Evolutionary conservation across 1,140 invertebrate species (phyloP), one percentile per base, ranked within the genome.

Genomic region (Dinothrombium tinctorium): DNA sequence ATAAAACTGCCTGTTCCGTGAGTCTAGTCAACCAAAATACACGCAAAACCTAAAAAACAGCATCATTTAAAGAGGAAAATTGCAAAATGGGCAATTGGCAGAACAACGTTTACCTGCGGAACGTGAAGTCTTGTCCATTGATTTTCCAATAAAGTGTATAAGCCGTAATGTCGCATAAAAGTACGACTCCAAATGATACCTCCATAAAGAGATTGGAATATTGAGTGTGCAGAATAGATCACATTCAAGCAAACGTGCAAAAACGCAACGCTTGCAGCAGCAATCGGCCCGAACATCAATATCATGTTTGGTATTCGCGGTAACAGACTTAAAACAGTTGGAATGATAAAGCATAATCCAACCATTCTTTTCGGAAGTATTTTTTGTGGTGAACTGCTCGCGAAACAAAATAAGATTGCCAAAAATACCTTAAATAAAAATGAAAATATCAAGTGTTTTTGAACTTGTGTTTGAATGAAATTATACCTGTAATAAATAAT

Each of bases 91-190:
- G n/a, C n/a, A n/a, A n/a, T n/a, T n/a, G n/a, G n/a, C n/a, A n/a
- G n/a, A n/a, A n/a, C n/a, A n/a, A n/a, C n/a, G n/a, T n/a, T n/a
- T 41, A 45, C 44, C 53, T 72, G 73, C 0, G 83, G 82, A 1
- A 90, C 76, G 50, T 82, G 78, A 4, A 90, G 53, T 31, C 82
- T 64, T 43, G 70, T 64, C 83, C 83, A 89, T 55, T 89, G 81
- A 0, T 69, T 72, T 55, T 87, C 79, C 0, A 83, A 66, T 5
- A 87, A 59, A 0, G 75, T 72, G 1, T 78, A 78, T 21, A 87
- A 59, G 8, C 83, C 82, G 53, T 76, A 79, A 53, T 77, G 75
- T 40, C 68, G 69, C 2, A 82, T 67, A 46, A 78, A 74, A 40
- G 65, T 69, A 39, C 68, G 64, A 9, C 69, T 70, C 51, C 77